These are phyloP conservation scores for Verasper variegatus DNA, from an alignment of 2,113 vertebrate genomes.

Conservation along the genomic window DNA sequence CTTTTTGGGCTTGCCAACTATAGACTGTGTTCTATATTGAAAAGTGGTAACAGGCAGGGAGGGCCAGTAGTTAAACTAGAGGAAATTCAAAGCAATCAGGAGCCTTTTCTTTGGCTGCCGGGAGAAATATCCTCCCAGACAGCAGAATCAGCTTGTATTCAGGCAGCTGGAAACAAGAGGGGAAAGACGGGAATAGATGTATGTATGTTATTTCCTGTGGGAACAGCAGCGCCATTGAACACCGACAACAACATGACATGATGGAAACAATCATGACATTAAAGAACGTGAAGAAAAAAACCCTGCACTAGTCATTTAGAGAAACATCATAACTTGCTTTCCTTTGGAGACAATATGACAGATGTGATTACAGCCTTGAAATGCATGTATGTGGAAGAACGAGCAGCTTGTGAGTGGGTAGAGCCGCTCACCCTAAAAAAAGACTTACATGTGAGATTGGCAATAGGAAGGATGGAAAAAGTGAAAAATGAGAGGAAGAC, in stretches of 20 bases:
- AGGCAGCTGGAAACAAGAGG: conserved; percentile 40
- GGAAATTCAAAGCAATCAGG: conserved; percentile 66
- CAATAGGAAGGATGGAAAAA: conserved; percentile 40
- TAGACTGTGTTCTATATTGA: conserved; percentile 18
- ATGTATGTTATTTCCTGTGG: conserved; percentile 41
- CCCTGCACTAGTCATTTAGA: conserved; percentile 4
- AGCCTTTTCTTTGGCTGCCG: conserved; percentile 50
- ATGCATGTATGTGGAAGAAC: conserved; percentile 46
- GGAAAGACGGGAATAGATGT: conserved; percentile 28
- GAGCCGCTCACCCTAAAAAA: conserved; percentile 66
- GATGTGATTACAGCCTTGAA: conserved; percentile 66
- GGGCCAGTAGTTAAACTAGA: conserved; percentile 50
- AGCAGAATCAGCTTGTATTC: conserved; percentile 59
- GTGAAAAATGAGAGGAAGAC: conserved; percentile 18
- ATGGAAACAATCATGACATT: conserved; percentile 39
- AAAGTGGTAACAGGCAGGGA: conserved; percentile 36
- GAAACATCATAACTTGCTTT: conserved; percentile 22
- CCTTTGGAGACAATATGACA: conserved; percentile 58
- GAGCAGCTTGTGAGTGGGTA: conserved; percentile 80
- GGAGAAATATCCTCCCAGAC: conserved; percentile 41
- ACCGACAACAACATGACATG: conserved; percentile 28
- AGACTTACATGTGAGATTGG: conserved; percentile 61
- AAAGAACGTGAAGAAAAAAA: conserved; percentile 26
- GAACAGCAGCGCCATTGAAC: conserved; percentile 26
- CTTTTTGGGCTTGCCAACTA: conserved; percentile 19